Evolutionary conservation across 2,113 vertebrate genomes (phyloP), one percentile per base, ranked within the genome.

Genomic region (Chelonoidis abingdonii): DNA sequence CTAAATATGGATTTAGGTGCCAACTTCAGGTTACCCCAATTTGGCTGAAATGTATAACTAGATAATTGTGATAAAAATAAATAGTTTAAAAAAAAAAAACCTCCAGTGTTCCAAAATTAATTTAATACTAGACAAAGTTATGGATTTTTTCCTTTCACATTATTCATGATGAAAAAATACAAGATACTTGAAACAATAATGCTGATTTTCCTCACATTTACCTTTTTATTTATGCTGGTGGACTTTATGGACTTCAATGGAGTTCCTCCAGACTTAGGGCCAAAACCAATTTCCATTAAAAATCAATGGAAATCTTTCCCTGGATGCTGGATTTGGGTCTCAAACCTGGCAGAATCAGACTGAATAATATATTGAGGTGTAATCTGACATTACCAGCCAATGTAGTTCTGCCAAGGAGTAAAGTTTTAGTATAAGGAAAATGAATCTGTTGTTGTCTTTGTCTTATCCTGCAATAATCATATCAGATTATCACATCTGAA

Each of bases 1-100:
- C 52, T 59, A n/a, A 83, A 21, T 4, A 35, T 0, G 0, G 13
- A n/a, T 0, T 3, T 92, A 91, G 14, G 25, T 50, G 3, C 0
- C 89, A 85, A 5, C 1, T 53, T 10, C 56, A 24, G 2, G 10
- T 5, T 80, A 47, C 1, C 3, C 13, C 86, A 80, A 62, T 75
- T 21, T n/a, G 3, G 1, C 44, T 62, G 62, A 1, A 83, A 86
- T 11, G 7, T 25, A 29, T 3, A 84, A 72, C 87, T 59, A 2
- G 2, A 1, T 8, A 72, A 25, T 7, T 5, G 10, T 49, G 79
- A 3, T 7, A 83, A 93, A n/a, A 5, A 65, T 3, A 41, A 25
- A 31, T 17, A n/a, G 14, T 41, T 89, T 69, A 21, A 31, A 21
- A 80, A 79, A 41, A 41, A 50, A 50, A 50, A 69, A 90, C 25